Conservation (phyloP, 2,888 invertebrate species). For the Tinea trinotella region DNA sequence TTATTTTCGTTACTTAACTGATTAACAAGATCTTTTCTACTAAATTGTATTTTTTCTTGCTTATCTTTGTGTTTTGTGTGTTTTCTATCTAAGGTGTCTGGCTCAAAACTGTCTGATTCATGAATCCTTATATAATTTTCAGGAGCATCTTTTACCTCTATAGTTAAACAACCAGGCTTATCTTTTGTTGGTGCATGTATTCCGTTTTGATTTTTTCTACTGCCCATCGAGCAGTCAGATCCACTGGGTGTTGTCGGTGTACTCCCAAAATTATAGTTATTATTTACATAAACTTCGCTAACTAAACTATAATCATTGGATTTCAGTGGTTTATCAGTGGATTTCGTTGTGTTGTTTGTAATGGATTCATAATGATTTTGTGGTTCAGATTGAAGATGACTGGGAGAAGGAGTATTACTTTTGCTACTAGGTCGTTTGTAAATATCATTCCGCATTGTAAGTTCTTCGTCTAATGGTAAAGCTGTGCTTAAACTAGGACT, state of each 20-base stretch:
- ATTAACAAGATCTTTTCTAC: slow-evolving; percentile 46
- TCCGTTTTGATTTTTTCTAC: slow-evolving; percentile 68
- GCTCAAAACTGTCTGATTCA: slow-evolving; percentile 88
- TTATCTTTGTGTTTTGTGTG: slow-evolving; percentile 64
- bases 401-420: slow-evolving; percentile 60
- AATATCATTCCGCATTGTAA: slow-evolving; percentile 83
- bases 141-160: slow-evolving; percentile 86
- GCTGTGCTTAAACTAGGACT: slow-evolving; percentile 82
- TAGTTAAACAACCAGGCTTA: slow-evolving; percentile 85
- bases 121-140: slow-evolving; percentile 82
- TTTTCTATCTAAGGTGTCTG: slow-evolving; percentile 88
- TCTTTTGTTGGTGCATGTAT: slow-evolving; percentile 44
- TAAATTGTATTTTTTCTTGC: slow-evolving; percentile 40
- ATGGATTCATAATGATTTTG: slow-evolving; percentile 61
- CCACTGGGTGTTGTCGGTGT: slow-evolving; percentile 71
- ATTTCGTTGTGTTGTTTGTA: slow-evolving; percentile 30
- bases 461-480: slow-evolving; percentile 84
- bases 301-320: slow-evolving; percentile 79
- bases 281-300: slow-evolving; percentile 85
- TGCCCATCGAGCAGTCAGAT: slow-evolving; percentile 72
- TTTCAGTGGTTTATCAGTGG: slow-evolving; percentile 24
- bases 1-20: slow-evolving; percentile 36
- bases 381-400: slow-evolving; percentile 40
- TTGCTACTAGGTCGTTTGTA: slow-evolving; percentile 76
- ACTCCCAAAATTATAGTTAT: slow-evolving; percentile 77